Conservation (phyloP, 1,140 invertebrate species). For the Drosophila sechellia region DNA sequence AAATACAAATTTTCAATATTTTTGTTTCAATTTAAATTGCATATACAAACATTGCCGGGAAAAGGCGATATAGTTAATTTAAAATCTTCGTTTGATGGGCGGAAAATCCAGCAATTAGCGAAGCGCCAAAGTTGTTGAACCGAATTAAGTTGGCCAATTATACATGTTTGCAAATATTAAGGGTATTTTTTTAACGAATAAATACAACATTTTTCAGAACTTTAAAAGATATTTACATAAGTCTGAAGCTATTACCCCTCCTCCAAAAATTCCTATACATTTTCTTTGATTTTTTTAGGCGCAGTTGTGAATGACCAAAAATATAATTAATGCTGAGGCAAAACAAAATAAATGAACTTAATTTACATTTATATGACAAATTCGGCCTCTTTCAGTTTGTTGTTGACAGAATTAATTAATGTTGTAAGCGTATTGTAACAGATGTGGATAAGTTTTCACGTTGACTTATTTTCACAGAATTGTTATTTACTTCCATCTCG, state of each 20-base stretch:
- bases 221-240: not conserved
- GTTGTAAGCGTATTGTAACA: not conserved
- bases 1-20: slow-evolving; percentile 1
- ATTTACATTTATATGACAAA: slow-evolving; percentile 18
- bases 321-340: too few species aligned
- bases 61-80: not conserved
- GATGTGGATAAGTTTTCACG: not conserved
- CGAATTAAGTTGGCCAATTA: slow-evolving; percentile 3
- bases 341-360: slow-evolving; percentile 2
- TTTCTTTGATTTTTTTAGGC: too few species aligned
- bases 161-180: not conserved
- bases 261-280: too few species aligned
- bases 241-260: not conserved
- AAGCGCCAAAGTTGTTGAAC: slow-evolving; percentile 6
- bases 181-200: not conserved
- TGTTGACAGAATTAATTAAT: not conserved
- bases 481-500: not conserved
- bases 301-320: too few species aligned
- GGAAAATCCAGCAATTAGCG: slow-evolving; percentile 2
- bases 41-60: not conserved
- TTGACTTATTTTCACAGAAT: not conserved
- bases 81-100: not conserved
- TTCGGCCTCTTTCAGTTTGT: not conserved
- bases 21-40: slow-evolving; percentile 1
- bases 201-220: not conserved